These are phyloP conservation scores for Choristoneura rosaceana DNA, from an alignment of 2,888 invertebrate genomes.

Conservation along the genomic window DNA sequence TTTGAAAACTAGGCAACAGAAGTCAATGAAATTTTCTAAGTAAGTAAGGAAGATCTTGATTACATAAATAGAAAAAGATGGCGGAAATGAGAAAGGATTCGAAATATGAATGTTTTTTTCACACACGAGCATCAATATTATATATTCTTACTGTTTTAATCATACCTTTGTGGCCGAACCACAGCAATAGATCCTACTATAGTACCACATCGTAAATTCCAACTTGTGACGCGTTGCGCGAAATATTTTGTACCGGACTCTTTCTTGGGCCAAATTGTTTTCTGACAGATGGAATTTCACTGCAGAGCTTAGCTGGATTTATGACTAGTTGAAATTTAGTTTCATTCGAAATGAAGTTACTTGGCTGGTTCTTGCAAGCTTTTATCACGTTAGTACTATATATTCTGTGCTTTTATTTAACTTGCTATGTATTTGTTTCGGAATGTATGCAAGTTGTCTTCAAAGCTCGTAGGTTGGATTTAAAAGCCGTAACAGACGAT, in stretches of 20 bases:
- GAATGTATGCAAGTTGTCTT: no score
- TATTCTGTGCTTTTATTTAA: slow-evolving; percentile 12
- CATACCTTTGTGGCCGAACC: background rate
- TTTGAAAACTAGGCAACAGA: no score
- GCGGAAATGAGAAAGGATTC: no score
- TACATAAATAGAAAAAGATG: no score
- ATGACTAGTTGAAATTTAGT: slow-evolving; percentile 31
- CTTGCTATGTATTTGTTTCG: no score
- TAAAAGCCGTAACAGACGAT: no score
- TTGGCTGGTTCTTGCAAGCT: slow-evolving; percentile 3
- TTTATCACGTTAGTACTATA: no score
- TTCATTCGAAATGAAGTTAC: slow-evolving; percentile 1
- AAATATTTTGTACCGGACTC: slow-evolving; percentile 39
- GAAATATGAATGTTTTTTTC: no score
- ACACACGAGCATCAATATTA: no score
- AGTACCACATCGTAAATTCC: slow-evolving; percentile 34
- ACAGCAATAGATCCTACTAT: slow-evolving; percentile 37
- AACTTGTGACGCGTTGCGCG: slow-evolving; percentile 27
- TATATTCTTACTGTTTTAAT: slow-evolving; percentile 15
- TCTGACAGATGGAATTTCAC: slow-evolving; percentile 42
- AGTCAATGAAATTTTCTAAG: no score
- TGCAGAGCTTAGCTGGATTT: slow-evolving; percentile 30
- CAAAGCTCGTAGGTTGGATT: no score
- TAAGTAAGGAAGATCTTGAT: no score
- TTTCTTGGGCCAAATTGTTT: slow-evolving; percentile 42